phyloP scores from a whole-genome alignment of 2,888 invertebrate genomes.

The Tipula confusa region DNA sequence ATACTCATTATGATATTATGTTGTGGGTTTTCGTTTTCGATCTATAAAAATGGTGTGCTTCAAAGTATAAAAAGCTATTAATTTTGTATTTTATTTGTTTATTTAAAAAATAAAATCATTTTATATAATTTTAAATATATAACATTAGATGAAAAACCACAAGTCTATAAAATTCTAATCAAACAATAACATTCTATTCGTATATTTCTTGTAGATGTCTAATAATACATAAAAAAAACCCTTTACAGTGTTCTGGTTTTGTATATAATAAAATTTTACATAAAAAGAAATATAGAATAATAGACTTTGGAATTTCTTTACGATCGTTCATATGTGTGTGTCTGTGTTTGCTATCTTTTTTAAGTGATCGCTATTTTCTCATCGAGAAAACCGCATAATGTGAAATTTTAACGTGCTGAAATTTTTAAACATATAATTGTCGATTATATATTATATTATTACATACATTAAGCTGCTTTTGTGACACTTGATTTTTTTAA shows the following conservation, averaged over 20 bases:
- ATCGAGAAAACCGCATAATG: neutral
- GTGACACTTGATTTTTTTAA: no score
- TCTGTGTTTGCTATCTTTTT: neutral
- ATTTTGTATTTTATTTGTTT: neutral
- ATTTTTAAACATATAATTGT: neutral
- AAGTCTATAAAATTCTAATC: neutral
- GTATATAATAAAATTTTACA: neutral
- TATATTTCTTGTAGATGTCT: no score
- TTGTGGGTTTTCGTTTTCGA: neutral
- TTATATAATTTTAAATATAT: neutral
- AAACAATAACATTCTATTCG: neutral
- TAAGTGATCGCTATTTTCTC: neutral
- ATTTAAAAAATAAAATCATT: neutral
- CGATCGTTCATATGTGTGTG: neutral
- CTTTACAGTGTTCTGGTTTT: neutral
- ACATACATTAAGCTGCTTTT: neutral
- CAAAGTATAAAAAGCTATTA: neutral
- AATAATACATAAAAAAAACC: neutral
- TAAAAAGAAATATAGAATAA: neutral
- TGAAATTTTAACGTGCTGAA: neutral
- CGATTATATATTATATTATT: neutral
- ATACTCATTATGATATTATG: neutral
- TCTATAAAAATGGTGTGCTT: neutral
- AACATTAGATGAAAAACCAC: neutral
- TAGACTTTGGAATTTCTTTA: neutral